These are phyloP conservation scores for Oreocharis arfaki DNA, from an alignment of 2,113 vertebrate genomes.

Conservation along the genomic window DNA sequence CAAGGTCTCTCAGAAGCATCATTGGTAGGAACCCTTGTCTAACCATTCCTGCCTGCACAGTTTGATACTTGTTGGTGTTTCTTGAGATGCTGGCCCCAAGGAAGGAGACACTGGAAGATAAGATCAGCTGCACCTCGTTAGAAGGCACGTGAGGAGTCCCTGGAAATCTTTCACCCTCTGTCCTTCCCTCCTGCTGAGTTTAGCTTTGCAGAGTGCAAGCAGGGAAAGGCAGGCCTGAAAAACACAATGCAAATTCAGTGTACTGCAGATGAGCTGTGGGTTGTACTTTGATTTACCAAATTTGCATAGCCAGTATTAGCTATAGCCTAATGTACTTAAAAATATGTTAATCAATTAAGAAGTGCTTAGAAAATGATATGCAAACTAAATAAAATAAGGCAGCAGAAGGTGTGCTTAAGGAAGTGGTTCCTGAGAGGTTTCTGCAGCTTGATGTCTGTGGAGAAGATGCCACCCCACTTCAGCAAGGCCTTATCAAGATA, in stretches of 20 bases:
- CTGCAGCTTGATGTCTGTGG: neutral
- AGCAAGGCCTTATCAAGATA: neutral
- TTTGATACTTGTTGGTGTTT: neutral
- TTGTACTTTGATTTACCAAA: neutral
- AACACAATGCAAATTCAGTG: neutral
- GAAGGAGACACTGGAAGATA: neutral
- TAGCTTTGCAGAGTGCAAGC: neutral
- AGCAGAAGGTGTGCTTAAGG: neutral
- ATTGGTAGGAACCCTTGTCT: neutral
- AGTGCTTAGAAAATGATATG: constrained; percentile 7
- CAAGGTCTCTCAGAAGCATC: neutral
- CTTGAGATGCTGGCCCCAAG: neutral
- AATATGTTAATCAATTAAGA: constrained; percentile 38
- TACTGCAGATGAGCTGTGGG: neutral
- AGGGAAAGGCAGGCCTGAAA: neutral
- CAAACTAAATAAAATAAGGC: neutral
- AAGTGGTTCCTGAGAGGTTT: neutral
- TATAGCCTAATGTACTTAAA: neutral
- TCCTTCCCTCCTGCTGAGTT: neutral
- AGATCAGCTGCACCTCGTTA: neutral
- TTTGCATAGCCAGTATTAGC: constrained; percentile 20
- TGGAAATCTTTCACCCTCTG: neutral
- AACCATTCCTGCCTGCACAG: neutral
- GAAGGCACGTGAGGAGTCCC: neutral
- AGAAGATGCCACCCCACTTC: neutral